Conservation (phyloP, 2,113 vertebrate genomes). For the Kobus ellipsiprymnus region DNA sequence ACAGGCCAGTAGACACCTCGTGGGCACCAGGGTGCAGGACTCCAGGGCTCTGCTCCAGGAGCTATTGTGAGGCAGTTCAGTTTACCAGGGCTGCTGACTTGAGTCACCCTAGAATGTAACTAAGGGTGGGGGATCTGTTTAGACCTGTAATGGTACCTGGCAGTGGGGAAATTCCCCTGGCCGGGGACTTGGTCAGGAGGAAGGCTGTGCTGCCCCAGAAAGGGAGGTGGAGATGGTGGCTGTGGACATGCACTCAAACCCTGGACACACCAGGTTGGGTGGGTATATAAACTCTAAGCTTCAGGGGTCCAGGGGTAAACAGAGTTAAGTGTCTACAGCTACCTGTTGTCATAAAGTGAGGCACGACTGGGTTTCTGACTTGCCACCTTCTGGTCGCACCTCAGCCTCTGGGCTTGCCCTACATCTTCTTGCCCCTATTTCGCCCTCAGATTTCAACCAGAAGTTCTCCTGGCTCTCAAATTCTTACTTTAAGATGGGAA, state of each 20-base stretch:
- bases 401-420: neutral
- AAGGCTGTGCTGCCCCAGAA: neutral
- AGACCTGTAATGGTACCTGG: neutral
- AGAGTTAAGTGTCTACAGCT: neutral
- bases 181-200: too few relatives aligned
- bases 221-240: neutral
- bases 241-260: neutral
- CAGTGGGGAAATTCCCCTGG: neutral
- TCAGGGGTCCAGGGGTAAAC: too few relatives aligned
- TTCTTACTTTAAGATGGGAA: neutral
- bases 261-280: accelerated
- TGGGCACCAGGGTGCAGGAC: neutral
- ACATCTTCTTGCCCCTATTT: neutral
- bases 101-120: neutral
- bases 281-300: neutral
- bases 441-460: neutral
- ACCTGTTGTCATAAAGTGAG: neutral
- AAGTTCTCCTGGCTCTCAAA: neutral
- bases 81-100: neutral
- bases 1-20: neutral
- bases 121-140: neutral
- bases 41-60: neutral
- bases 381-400: neutral
- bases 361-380: neutral
- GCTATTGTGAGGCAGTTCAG: neutral